Base-by-base conservation (phyloP, 2,888 invertebrate species). In the Ligdia adustata region DNA sequence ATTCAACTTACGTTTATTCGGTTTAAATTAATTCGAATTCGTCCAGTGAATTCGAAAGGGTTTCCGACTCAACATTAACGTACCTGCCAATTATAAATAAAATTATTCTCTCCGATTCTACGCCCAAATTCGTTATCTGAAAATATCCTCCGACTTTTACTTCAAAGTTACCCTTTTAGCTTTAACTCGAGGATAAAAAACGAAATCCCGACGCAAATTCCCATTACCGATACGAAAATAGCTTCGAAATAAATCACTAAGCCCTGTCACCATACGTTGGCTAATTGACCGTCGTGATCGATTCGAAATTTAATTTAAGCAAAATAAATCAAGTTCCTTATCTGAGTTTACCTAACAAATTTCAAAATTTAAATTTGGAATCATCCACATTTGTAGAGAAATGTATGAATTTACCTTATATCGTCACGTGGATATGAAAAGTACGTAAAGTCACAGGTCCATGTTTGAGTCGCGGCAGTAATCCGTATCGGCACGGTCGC, bases 401-500 rank as follows among this genome's bases (percentile, higher is more conserved):
- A n/a, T n/a, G n/a, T n/a, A 18, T 18, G 6, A 22, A 7, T 61
- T 64, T 69, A 69, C 70, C 70, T 69, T 62, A 51, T 44, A 51
- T 62, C 59, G 47, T 39, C 43, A 61, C 59, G 59, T 62, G 60
- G 66, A 57, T 59, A 62, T 32, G 59, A 62, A 45, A 41, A 31
- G 41, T 52, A 52, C 56, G 48, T 45, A 56, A 62, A 64, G 62
- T 63, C 62, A 69, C 72, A 62, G 52, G 62, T 63, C 51, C 72
- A 71, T 71, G 45, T 58, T 64, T 59, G 26, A n/a, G 45, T 57
- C 26, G 34, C 53, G 58, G 57, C 47, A 49, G 52, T 39, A n/a
- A n/a, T n/a, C n/a, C n/a, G n/a, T n/a, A 46, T 57, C 52, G 58
- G 60, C 62, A 65, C 60, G 67, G 65, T 64, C 75, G 73, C 76